phyloP scores from a whole-genome alignment of 2,888 invertebrate genomes.

The Clostera curtula region DNA sequence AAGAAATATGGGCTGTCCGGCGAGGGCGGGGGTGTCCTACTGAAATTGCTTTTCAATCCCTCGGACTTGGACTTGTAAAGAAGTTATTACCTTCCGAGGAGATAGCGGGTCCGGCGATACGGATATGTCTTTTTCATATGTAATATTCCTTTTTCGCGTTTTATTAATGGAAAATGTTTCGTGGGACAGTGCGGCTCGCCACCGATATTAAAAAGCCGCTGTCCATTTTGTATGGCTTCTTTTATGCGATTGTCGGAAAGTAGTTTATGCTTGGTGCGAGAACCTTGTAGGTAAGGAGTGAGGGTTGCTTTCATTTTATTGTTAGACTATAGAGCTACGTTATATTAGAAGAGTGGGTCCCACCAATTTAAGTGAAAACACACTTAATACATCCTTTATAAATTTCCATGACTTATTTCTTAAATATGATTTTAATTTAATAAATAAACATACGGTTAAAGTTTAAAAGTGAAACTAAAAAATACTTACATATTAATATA shows the following conservation, averaged over 20 bases:
- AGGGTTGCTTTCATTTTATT: too few species aligned
- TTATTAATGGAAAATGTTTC: constrained; percentile 76
- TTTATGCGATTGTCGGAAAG: constrained; percentile 64
- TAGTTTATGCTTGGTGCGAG: constrained; percentile 42
- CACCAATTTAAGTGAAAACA: too few species aligned
- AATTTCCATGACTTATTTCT: too few species aligned
- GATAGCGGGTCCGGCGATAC: constrained; percentile 74
- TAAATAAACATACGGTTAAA: too few species aligned
- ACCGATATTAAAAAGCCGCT: constrained; percentile 64
- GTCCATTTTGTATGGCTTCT: constrained; percentile 57
- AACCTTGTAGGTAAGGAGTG: too few species aligned
- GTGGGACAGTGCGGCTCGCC: constrained; percentile 67
- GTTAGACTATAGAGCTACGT: too few species aligned
- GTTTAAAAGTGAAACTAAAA: too few species aligned
- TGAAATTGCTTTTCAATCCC: constrained; percentile 78
- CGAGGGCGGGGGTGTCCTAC: constrained; percentile 70
- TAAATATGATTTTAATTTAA: too few species aligned
- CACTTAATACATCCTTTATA: too few species aligned
- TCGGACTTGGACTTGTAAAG: constrained; percentile 78
- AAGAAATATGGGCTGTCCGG: constrained; percentile 72
- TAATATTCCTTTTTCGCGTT: constrained; percentile 76
- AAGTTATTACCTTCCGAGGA: constrained; percentile 76
- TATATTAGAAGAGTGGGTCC: too few species aligned
- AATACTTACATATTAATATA: too few species aligned
- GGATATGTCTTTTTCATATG: constrained; percentile 75